These are phyloP conservation scores for Geopemphigus sp. DNA, from an alignment of 1,140 invertebrate genomes.

Conservation along the genomic window DNA sequence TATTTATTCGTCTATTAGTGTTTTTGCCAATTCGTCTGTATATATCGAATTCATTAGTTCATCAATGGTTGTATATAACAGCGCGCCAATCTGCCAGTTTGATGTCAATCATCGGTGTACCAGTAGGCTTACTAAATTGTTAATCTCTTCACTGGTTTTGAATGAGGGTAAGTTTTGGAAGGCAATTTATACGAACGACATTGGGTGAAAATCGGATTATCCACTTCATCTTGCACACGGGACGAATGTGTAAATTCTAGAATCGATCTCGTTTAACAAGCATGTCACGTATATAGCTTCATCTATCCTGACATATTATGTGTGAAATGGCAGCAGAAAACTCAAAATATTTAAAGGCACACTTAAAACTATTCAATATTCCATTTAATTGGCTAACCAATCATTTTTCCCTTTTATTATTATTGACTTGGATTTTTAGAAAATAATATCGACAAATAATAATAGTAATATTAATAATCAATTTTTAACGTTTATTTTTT, in stretches of 20 bases:
- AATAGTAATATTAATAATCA: too few species aligned
- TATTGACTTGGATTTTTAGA: too few species aligned
- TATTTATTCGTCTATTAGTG: too few species aligned
- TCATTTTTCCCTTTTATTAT: too few species aligned
- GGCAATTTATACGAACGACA: constrained; percentile 12
- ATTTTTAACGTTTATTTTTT: too few species aligned
- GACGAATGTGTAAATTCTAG: constrained; percentile 36
- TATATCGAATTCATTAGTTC: not conserved
- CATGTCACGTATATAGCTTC: constrained; percentile 35
- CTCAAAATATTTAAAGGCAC: constrained; percentile 41
- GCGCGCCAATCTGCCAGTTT: not conserved
- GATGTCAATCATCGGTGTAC: constrained; percentile 1
- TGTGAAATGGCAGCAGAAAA: constrained; percentile 11
- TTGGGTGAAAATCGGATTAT: constrained; percentile 37
- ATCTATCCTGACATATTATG: constrained; percentile 43
- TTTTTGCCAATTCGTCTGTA: too few species aligned
- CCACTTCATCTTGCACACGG: constrained; percentile 37
- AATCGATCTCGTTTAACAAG: constrained; percentile 39
- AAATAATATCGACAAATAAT: too few species aligned
- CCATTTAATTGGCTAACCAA: too few species aligned
- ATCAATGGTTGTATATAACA: not conserved
- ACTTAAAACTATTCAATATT: not conserved
- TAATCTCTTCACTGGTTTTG: not conserved
- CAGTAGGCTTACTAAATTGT: not conserved
- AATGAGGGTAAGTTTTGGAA: not conserved